Percentiles rank a stretch among this genome's conserved stretches.
phyloP scores from a whole-genome alignment of 2,113 vertebrate species.

The Sorex araneus region DNA sequence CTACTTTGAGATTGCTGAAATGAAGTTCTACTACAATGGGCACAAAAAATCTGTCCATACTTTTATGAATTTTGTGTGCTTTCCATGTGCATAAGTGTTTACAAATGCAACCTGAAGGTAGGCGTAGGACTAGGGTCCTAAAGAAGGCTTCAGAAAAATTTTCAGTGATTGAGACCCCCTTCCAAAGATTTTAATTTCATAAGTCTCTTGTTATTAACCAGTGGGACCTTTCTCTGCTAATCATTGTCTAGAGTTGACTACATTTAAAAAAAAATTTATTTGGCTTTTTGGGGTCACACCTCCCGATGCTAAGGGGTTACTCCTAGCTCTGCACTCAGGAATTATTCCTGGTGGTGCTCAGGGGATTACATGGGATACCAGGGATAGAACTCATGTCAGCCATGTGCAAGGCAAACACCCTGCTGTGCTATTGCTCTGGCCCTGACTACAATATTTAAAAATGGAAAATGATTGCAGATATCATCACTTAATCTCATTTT shows the following conservation, averaged over 20 bases:
- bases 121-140: neutral
- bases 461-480: conserved; percentile 15
- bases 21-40: no score
- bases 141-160: neutral
- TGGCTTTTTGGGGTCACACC: no score
- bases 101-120: neutral
- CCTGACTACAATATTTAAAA: neutral
- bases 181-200: conserved; percentile 19
- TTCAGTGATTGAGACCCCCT: neutral
- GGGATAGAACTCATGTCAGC: no score
- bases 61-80: neutral
- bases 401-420: no score
- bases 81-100: neutral
- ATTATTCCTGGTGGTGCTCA: no score
- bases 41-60: no score
- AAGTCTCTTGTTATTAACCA: no score
- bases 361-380: no score
- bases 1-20: no score
- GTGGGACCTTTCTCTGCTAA: neutral
- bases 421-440: no score
- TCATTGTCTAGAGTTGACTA: neutral
- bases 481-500: neutral
- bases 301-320: no score
- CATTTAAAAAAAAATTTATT: neutral
- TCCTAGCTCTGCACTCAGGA: no score